phyloP scores from a whole-genome alignment of 2,113 vertebrate species.

The Aplodontia rufa region DNA sequence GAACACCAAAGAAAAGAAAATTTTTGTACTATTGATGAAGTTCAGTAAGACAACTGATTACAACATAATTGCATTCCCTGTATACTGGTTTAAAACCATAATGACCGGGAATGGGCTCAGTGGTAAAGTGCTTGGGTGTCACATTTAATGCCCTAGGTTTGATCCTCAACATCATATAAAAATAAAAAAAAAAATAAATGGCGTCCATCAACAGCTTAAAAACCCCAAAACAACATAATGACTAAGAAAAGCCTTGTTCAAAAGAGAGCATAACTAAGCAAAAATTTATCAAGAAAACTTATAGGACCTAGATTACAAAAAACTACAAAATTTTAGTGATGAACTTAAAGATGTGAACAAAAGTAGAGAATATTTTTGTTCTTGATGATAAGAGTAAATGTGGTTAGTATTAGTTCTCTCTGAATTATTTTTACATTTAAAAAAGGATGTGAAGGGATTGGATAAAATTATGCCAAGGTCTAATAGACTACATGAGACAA shows the following conservation, averaged over 20 bases:
- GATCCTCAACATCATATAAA: too few relatives aligned
- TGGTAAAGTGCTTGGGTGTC: too few relatives aligned
- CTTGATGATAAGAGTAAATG: slow-evolving; percentile 15
- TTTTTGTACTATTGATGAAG: not conserved
- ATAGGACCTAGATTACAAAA: not conserved
- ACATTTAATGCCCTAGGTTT: too few relatives aligned
- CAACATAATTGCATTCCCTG: not conserved
- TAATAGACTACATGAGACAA: not conserved
- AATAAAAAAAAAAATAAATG: too few relatives aligned
- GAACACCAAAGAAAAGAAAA: not conserved
- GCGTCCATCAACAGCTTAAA: too few relatives aligned
- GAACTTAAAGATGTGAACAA: slow-evolving; percentile 16
- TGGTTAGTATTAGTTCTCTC: not conserved
- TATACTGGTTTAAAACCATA: not conserved
- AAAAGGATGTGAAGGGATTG: not conserved
- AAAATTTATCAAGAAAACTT: slow-evolving; percentile 32
- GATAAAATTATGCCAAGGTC: not conserved
- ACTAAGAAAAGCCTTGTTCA: slow-evolving; percentile 15
- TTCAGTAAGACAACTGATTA: not conserved
- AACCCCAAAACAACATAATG: too few relatives aligned
- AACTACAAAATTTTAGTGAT: slow-evolving; percentile 10
- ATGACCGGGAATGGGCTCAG: too few relatives aligned
- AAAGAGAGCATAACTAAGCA: not conserved
- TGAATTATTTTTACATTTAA: slow-evolving; percentile 28
- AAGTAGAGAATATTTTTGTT: not conserved